Conservation (phyloP, 2,113 vertebrate species). For the Grammomys dolichurus region DNA sequence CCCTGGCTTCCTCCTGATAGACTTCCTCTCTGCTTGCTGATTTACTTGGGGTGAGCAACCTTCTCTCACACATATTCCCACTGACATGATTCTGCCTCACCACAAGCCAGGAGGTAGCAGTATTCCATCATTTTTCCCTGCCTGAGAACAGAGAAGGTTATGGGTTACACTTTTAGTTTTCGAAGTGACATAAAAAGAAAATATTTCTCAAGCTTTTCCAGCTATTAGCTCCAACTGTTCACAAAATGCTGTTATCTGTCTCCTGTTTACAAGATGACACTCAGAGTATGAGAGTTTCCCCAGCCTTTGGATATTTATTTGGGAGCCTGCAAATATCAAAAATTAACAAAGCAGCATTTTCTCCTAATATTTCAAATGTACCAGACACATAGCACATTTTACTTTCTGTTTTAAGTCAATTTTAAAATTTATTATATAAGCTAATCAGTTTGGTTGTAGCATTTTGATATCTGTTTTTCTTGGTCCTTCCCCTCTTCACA, state of each 20-base stretch:
- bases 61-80: neutral
- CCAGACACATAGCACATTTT: neutral
- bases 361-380: neutral
- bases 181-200: neutral
- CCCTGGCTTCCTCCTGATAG: no score
- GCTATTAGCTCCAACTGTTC: neutral
- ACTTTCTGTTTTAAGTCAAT: no score
- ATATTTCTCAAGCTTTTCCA: neutral
- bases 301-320: conserved; percentile 9
- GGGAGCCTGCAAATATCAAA: neutral
- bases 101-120: neutral
- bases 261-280: neutral
- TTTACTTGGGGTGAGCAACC: neutral
- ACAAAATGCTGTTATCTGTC: neutral
- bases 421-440: neutral
- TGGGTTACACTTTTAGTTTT: neutral
- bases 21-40: neutral
- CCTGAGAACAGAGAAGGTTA: neutral
- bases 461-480: neutral
- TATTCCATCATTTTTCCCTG: neutral
- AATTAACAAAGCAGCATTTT: neutral
- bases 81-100: neutral
- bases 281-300: neutral
- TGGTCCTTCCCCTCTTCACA: neutral
- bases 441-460: neutral